These are phyloP conservation scores for Lepidurus arcticus DNA, from an alignment of 1,140 invertebrate species.

Conservation along the genomic window DNA sequence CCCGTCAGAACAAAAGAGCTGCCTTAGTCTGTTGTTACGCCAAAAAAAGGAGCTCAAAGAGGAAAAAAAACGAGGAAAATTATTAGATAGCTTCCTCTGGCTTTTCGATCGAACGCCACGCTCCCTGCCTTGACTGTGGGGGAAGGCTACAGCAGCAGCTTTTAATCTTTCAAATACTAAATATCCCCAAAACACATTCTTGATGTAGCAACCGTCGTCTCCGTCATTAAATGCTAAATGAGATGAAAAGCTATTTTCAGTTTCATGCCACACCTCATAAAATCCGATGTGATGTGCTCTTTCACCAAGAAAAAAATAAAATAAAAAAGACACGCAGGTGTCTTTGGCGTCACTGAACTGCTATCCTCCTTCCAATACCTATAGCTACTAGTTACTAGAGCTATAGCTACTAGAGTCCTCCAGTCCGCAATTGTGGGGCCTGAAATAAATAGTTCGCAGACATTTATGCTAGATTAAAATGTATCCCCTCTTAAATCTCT, in stretches of 20 bases:
- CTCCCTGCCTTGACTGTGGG: neutral
- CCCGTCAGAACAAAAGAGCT: constrained; percentile 6
- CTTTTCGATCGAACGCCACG: neutral
- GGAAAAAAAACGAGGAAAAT: neutral
- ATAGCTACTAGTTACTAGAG: no score
- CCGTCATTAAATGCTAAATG: neutral
- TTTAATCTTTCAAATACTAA: neutral
- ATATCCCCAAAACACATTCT: neutral
- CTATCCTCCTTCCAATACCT: no score
- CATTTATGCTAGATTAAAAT: no score
- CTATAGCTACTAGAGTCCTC: no score
- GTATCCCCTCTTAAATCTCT: no score
- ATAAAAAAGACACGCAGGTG: no score
- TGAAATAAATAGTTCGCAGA: no score
- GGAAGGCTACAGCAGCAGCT: neutral
- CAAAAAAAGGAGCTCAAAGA: neutral
- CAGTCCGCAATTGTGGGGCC: no score
- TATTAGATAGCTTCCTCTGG: neutral
- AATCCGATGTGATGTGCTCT: neutral
- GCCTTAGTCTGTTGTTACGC: neutral
- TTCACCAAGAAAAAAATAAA: neutral
- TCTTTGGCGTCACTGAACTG: no score
- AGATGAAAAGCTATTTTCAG: neutral
- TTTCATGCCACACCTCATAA: neutral
- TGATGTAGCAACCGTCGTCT: neutral